phyloP scores from a whole-genome alignment of 2,113 vertebrate species.

The Eupsittula cactorum region DNA sequence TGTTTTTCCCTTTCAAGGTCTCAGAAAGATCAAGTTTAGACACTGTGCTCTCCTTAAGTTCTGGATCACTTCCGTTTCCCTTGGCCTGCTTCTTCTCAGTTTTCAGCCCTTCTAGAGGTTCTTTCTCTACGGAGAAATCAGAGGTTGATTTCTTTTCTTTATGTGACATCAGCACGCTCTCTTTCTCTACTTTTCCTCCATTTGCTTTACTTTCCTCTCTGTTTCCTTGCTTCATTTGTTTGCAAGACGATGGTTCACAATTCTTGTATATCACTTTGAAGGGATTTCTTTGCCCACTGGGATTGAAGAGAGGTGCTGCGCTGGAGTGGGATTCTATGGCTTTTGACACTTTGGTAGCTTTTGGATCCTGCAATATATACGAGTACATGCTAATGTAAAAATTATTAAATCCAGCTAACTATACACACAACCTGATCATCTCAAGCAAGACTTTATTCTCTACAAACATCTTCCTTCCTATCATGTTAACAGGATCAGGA shows the following conservation, averaged over 20 bases:
- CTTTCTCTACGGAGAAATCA: conserved; percentile 45
- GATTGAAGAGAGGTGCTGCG: conserved; percentile 15
- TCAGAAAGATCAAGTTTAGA: neutral
- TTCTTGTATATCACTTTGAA: conserved; percentile 81
- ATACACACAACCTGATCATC: neutral
- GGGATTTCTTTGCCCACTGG: conserved; percentile 81
- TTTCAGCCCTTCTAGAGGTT: conserved; percentile 62
- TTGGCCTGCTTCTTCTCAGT: conserved; percentile 54
- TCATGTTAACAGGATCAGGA: neutral
- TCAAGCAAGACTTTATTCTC: neutral
- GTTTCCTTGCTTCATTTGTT: conserved; percentile 28
- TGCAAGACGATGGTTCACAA: conserved; percentile 67
- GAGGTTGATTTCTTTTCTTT: neutral
- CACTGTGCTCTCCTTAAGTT: neutral
- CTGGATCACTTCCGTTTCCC: neutral
- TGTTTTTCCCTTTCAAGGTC: neutral
- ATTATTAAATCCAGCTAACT: neutral
- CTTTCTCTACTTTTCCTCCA: neutral
- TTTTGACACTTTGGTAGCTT: conserved; percentile 33
- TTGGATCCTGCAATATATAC: conserved; percentile 71
- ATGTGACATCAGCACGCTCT: neutral
- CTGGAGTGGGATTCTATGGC: conserved; percentile 14
- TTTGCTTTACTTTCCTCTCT: neutral
- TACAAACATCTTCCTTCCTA: neutral
- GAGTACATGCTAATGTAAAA: neutral